Conservation (phyloP, 2,113 vertebrate species). For the Myotis yumanensis region DNA sequence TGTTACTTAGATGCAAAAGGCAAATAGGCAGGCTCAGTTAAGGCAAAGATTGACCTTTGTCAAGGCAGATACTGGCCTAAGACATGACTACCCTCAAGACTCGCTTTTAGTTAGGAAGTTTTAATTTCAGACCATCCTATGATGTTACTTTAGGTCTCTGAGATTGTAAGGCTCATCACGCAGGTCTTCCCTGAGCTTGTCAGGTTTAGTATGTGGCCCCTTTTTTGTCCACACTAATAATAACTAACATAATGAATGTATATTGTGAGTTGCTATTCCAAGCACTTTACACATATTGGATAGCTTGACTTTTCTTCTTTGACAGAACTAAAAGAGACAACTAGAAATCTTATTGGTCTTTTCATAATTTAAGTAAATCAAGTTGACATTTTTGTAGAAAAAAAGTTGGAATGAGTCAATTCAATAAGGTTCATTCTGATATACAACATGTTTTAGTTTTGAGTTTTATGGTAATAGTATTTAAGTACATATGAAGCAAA, state of each 20-base stretch:
- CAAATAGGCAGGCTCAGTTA: neutral
- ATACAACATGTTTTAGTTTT: conserved; percentile 41
- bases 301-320: neutral
- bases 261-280: neutral
- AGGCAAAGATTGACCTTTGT: neutral
- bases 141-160: neutral
- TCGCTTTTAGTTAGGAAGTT: neutral
- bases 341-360: neutral
- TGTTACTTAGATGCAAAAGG: neutral
- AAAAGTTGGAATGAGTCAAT: neutral
- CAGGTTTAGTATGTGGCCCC: neutral
- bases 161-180: neutral
- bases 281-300: neutral
- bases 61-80: neutral
- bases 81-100: neutral
- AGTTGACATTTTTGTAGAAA: neutral
- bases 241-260: neutral
- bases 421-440: conserved; percentile 16
- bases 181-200: neutral
- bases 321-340: neutral
- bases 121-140: neutral
- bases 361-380: neutral
- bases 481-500: conserved; percentile 1
- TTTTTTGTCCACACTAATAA: neutral
- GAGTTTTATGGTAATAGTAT: neutral